Evolutionary conservation across 2,797 vertebrate species (phyloP), one percentile per base, ranked within the genome.

Genomic region (Presbytis comata): DNA sequence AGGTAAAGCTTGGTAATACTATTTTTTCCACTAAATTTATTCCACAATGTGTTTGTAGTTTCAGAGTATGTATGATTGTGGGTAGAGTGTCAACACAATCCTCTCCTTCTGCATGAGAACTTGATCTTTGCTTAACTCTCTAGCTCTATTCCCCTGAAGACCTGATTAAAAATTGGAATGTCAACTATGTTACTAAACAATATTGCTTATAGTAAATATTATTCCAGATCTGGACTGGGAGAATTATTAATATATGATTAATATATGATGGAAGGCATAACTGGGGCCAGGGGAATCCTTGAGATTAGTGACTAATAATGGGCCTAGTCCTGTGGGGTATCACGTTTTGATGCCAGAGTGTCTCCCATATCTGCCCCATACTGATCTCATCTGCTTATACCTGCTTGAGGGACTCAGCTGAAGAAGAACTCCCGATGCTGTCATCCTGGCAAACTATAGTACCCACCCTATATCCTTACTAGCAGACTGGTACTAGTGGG

Each of bases 161-260:
- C 36, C 30, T 93, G 30, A 72, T 72, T 72, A 83, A 89, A 86
- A 90, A 81, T 70, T 75, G 24, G 21, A 64, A 24, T 64, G 24
- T 90, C 48, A 85, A 2, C 67, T 87, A 2, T 41, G 5, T 81
- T 61, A 57, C 22, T 88, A 64, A 72, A 8, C 44, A 75, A 6
- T 64, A 36, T 36, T 59, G 44, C 48, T 91, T 93, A 30, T 44
- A 36, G n/a, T 79, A 90, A 95, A 96, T 91, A 64, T 94, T 84
- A 81, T 59, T 91, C 44, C 79, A 72, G 4, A 12, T 81, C 81
- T 88, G 30, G 21, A 87, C 21, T 96, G 28, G 41, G 57, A 89
- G 80, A 94, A 82, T 28, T 92, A 19, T 70, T 87, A 84, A 8
- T 74, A 33, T 39, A 64, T 67, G 10, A 19, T 83, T 84, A 84